These are phyloP conservation scores for Vanacampus margaritifer DNA, from an alignment of 2,113 vertebrate genomes.

Conservation along the genomic window DNA sequence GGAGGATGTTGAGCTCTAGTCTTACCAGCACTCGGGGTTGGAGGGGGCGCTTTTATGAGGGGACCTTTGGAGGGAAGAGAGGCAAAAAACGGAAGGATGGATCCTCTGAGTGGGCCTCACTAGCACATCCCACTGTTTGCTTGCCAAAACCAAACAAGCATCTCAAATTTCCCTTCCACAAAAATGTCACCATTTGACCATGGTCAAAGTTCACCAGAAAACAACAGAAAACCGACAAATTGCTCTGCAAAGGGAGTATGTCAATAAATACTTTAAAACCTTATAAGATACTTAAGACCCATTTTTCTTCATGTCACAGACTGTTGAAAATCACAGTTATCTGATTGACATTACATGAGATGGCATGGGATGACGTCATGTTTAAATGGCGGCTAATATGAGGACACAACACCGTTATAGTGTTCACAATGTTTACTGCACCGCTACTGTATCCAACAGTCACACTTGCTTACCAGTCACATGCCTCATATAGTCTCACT, in stretches of 20 bases:
- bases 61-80: slow-evolving; percentile 23
- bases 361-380: background rate
- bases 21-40: slow-evolving; percentile 38
- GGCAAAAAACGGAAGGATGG: slow-evolving; percentile 32
- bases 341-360: background rate
- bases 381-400: background rate
- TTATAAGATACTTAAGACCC: background rate
- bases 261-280: background rate
- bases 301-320: background rate
- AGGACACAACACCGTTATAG: background rate
- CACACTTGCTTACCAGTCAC: background rate
- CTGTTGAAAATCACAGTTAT: background rate
- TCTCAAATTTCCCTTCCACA: background rate
- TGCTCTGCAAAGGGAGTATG: background rate
- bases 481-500: background rate
- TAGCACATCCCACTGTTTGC: slow-evolving; percentile 31
- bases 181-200: slow-evolving; percentile 24
- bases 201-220: background rate
- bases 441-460: too few relatives aligned
- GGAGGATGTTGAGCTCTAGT: slow-evolving; percentile 37
- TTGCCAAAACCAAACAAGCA: slow-evolving; percentile 19
- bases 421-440: too few relatives aligned
- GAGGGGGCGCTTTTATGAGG: slow-evolving; percentile 21
- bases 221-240: slow-evolving; percentile 2
- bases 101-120: slow-evolving; percentile 40